Conservation (phyloP, 2,888 invertebrate species). For the Ornithoptera alexandrae region DNA sequence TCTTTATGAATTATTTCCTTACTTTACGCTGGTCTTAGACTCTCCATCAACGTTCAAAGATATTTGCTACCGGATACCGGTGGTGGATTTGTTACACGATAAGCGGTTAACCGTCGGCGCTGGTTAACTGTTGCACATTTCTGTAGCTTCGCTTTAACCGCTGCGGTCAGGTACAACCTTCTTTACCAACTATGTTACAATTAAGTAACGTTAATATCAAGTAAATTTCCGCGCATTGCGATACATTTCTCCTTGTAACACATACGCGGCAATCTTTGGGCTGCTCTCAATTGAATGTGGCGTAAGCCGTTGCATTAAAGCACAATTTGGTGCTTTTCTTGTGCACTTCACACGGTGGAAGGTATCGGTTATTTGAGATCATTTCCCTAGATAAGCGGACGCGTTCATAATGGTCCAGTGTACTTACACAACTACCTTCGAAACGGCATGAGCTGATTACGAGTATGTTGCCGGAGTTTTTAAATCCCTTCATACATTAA, state of each 20-base stretch:
- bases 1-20: too few species aligned
- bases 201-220: slow-evolving; percentile 31
- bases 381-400: slow-evolving; percentile 31
- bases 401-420: slow-evolving; percentile 18
- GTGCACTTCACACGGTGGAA: slow-evolving; percentile 3
- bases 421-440: neutral
- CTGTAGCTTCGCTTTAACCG: too few species aligned
- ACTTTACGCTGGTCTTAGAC: too few species aligned
- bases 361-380: slow-evolving; percentile 31
- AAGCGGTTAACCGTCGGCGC: too few species aligned
- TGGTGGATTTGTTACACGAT: too few species aligned
- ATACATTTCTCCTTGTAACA: slow-evolving; percentile 35
- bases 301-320: slow-evolving; percentile 16
- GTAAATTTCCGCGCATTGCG: slow-evolving; percentile 33
- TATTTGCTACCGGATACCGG: too few species aligned
- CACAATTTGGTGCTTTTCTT: neutral
- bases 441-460: too few species aligned
- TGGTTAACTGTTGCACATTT: too few species aligned
- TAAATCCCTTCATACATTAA: too few species aligned
- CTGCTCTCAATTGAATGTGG: neutral
- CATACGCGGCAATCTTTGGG: slow-evolving; percentile 26
- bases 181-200: slow-evolving; percentile 7
- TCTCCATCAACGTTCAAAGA: too few species aligned
- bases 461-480: too few species aligned
- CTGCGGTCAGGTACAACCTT: too few species aligned